A percentile compares a stretch with the other conserved stretches of the same genome.
phyloP scores from a whole-genome alignment of 2,888 invertebrate species.

The Autographa pulchrina region DNA sequence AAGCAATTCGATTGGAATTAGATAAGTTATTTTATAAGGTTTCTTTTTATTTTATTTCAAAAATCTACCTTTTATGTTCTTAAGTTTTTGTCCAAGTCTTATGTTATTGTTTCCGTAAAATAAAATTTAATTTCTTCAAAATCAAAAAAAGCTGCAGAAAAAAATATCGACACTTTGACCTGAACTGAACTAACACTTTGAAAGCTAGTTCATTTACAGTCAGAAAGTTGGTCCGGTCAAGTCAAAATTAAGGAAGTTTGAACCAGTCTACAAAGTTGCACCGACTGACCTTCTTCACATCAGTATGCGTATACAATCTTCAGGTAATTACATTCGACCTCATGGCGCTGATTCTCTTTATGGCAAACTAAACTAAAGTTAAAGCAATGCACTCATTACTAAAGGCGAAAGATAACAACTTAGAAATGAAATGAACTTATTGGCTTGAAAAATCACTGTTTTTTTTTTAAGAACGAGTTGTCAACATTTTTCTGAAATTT shows the following conservation, averaged over 20 bases:
- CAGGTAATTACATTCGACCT: not conserved
- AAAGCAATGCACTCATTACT: too few relatives aligned
- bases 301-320: not conserved
- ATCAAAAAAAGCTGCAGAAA: not conserved
- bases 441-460: too few relatives aligned
- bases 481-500: not conserved
- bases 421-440: too few relatives aligned
- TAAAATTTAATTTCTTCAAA: too few relatives aligned
- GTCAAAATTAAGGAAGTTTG: constrained; percentile 4
- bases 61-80: too few relatives aligned
- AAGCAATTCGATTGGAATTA: constrained; percentile 57
- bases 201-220: not conserved
- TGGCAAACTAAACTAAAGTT: not conserved
- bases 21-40: not conserved
- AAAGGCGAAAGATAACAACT: too few relatives aligned
- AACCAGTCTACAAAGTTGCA: constrained; percentile 3
- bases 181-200: not conserved
- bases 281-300: constrained; percentile 3
- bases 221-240: not conserved
- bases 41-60: not conserved
- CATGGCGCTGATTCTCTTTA: not conserved
- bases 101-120: too few relatives aligned
- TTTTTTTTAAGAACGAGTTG: too few relatives aligned
- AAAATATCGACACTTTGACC: not conserved
- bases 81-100: too few relatives aligned